Percentiles rank a stretch among this genome's conserved stretches.
Evolutionary conservation across 2,113 vertebrate species (phyloP).

Genomic region (Gymnarchus niloticus): DNA sequence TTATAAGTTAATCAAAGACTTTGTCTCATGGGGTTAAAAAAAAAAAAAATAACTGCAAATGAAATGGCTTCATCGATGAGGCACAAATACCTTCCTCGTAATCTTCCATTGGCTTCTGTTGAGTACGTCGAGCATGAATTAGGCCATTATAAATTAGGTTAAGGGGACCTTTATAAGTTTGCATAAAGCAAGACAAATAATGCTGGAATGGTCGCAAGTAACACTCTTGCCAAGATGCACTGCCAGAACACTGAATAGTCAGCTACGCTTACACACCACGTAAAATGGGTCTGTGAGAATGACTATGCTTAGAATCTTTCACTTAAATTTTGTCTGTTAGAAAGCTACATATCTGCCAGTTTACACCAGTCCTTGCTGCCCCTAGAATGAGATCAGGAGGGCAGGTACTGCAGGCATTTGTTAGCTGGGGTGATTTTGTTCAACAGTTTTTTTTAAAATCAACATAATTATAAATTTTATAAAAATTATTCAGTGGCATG

Average conservation of each 20-base stretch:
- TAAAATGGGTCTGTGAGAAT: too few species aligned
- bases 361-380: too few species aligned
- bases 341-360: too few species aligned
- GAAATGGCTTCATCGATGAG: not conserved
- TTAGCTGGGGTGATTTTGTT: too few species aligned
- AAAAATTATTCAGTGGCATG: too few species aligned
- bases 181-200: conserved; percentile 8
- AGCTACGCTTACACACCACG: not conserved
- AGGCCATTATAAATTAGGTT: conserved; percentile 6
- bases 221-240: not conserved
- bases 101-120: not conserved
- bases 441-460: too few species aligned
- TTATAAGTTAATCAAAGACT: conserved; percentile 7
- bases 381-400: too few species aligned
- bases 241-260: not conserved
- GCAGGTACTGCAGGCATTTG: too few species aligned
- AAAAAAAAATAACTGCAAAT: not conserved
- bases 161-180: not conserved
- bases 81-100: not conserved
- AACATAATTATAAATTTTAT: too few species aligned
- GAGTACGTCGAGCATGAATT: not conserved
- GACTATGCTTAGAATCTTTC: too few species aligned
- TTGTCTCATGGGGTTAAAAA: not conserved
- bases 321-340: too few species aligned
- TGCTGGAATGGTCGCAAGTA: not conserved